These are phyloP conservation scores for Nasua narica DNA, from an alignment of 2,797 vertebrate genomes.

Conservation along the genomic window DNA sequence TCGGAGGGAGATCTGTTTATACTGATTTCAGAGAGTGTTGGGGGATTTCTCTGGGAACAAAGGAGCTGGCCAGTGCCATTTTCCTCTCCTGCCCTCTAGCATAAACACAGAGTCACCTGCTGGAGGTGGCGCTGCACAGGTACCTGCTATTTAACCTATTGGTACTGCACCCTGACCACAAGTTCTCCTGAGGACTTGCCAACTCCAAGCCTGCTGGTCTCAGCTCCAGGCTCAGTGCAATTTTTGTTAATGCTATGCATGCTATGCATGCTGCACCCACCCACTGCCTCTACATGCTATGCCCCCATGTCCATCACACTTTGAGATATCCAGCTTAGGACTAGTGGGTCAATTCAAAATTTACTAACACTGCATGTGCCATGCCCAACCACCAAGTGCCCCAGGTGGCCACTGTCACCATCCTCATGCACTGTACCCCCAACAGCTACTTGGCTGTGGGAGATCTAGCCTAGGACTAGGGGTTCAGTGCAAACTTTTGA, in stretches of 20 bases:
- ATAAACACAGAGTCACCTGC: not conserved
- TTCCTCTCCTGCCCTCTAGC: not conserved
- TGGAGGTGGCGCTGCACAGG: not conserved
- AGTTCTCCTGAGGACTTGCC: not conserved
- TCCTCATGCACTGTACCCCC: not conserved
- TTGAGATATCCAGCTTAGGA: not conserved
- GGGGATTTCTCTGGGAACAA: not conserved
- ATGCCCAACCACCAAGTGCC: not conserved
- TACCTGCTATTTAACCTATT: not conserved
- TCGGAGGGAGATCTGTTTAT: not conserved
- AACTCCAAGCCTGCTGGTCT: not conserved
- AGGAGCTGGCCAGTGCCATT: not conserved
- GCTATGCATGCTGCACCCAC: not conserved
- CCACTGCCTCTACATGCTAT: not conserved
- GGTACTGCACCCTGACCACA: not conserved
- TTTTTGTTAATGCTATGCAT: not conserved
- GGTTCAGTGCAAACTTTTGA: not conserved
- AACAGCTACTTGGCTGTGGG: not conserved
- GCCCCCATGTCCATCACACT: not conserved
- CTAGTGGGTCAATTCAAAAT: not conserved
- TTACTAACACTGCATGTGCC: not conserved
- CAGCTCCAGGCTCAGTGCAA: not conserved
- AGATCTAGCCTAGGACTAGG: not conserved
- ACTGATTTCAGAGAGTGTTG: not conserved
- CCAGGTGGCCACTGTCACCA: not conserved